These are phyloP conservation scores for Scaptodrosophila latifasciaeformis DNA, from an alignment of 2,888 invertebrate species.

Conservation along the genomic window DNA sequence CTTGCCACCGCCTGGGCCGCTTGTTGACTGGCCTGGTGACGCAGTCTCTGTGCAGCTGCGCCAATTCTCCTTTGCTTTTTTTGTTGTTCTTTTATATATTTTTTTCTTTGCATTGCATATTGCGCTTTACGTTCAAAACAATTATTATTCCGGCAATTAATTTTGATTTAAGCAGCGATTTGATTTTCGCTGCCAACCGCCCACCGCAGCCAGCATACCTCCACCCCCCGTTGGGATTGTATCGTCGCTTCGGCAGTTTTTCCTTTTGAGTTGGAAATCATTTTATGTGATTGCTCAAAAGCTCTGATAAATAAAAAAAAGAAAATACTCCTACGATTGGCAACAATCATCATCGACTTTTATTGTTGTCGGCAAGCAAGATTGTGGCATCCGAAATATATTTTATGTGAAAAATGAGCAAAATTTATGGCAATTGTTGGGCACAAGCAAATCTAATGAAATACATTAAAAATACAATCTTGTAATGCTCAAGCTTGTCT, in stretches of 20 bases:
- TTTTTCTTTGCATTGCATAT: slow-evolving; percentile 39
- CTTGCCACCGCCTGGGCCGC: slow-evolving; percentile 56
- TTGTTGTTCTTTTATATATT: slow-evolving; percentile 32
- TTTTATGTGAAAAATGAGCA: too few species aligned
- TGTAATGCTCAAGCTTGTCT: too few species aligned
- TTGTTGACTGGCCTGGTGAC: slow-evolving; percentile 39
- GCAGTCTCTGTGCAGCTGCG: slow-evolving; percentile 60
- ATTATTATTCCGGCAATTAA: slow-evolving; percentile 72
- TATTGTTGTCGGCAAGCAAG: too few species aligned
- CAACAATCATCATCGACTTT: too few species aligned
- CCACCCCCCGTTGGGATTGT: not conserved
- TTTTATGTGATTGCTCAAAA: slow-evolving; percentile 6
- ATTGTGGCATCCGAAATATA: too few species aligned
- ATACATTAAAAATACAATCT: too few species aligned
- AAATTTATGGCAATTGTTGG: too few species aligned
- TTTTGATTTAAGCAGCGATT: slow-evolving; percentile 70
- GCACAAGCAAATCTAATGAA: too few species aligned
- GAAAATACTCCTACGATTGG: slow-evolving; percentile 39
- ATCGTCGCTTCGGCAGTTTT: slow-evolving; percentile 13
- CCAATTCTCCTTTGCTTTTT: slow-evolving; percentile 54
- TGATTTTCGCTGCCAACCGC: slow-evolving; percentile 48
- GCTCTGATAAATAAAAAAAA: slow-evolving; percentile 25
- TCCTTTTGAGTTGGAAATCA: not conserved
- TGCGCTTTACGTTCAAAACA: slow-evolving; percentile 64
- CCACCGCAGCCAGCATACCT: slow-evolving; percentile 28